phyloP scores from a whole-genome alignment of 2,888 invertebrate genomes.

The Dendrolimus houi region DNA sequence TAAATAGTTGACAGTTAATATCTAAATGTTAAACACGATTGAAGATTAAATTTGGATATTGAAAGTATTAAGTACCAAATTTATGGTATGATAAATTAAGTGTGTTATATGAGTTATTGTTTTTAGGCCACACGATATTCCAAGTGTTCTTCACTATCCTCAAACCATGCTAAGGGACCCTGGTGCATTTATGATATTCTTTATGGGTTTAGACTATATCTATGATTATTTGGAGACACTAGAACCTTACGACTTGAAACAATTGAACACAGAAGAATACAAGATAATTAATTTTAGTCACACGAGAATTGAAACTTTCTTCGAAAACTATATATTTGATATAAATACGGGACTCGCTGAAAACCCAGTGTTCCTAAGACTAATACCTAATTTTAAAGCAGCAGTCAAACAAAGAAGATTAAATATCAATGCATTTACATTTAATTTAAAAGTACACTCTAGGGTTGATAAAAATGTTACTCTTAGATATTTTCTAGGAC shows the following conservation, averaged over 20 bases:
- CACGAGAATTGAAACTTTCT: slow-evolving; percentile 45
- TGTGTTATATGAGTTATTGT: not conserved
- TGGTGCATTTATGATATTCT: slow-evolving; percentile 48
- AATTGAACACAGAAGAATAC: slow-evolving; percentile 38
- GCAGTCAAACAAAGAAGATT: slow-evolving; percentile 52
- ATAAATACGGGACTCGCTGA: slow-evolving; percentile 35
- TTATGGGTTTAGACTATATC: slow-evolving; percentile 44
- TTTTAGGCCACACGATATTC: slow-evolving; percentile 20
- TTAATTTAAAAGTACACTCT: slow-evolving; percentile 45
- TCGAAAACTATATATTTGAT: slow-evolving; percentile 44
- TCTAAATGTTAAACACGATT: too few species aligned
- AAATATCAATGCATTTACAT: slow-evolving; percentile 37
- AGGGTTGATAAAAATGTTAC: slow-evolving; percentile 26
- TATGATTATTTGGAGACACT: slow-evolving; percentile 39
- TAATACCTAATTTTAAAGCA: slow-evolving; percentile 16
- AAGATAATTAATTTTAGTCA: slow-evolving; percentile 33
- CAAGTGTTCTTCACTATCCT: slow-evolving; percentile 54
- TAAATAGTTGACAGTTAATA: too few species aligned
- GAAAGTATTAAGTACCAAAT: too few species aligned
- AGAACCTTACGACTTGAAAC: slow-evolving; percentile 36
- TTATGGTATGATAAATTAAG: too few species aligned
- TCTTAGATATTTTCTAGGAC: slow-evolving; percentile 55
- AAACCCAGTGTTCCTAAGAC: slow-evolving; percentile 1
- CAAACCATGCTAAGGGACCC: slow-evolving; percentile 60
- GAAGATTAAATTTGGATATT: too few species aligned